phyloP scores from a whole-genome alignment of 2,113 vertebrate species.

The Tenrec ecaudatus region DNA sequence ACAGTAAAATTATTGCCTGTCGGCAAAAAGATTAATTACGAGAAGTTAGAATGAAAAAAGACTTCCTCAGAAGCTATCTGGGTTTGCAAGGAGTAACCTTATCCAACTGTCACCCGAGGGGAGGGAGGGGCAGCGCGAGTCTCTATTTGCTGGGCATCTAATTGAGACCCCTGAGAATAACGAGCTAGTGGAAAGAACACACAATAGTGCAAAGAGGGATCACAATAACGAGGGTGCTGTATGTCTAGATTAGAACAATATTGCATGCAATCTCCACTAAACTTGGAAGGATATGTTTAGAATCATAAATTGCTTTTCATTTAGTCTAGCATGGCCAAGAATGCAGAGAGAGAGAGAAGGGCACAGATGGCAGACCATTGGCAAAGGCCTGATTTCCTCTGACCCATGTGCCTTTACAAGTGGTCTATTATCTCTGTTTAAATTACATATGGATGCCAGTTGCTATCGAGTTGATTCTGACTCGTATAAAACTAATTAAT shows the following conservation, averaged over 20 bases:
- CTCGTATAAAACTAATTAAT: slow-evolving; percentile 42
- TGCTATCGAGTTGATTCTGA: background rate
- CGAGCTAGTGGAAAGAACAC: slow-evolving; percentile 48
- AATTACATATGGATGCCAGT: background rate
- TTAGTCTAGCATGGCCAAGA: slow-evolving; percentile 14
- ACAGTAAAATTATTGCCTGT: slow-evolving; percentile 80
- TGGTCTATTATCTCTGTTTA: slow-evolving; percentile 44
- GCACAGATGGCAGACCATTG: slow-evolving; percentile 27
- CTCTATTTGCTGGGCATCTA: slow-evolving; percentile 71
- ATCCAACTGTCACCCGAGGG: slow-evolving; percentile 76
- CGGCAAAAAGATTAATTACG: slow-evolving; percentile 83
- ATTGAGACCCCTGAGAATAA: slow-evolving; percentile 68
- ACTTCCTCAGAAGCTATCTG: slow-evolving; percentile 77
- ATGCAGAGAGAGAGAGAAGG: slow-evolving; percentile 13
- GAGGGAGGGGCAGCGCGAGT: background rate
- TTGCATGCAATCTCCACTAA: slow-evolving; percentile 40
- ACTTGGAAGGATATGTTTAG: background rate
- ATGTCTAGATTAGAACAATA: background rate
- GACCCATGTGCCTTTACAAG: slow-evolving; percentile 44
- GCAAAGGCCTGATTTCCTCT: slow-evolving; percentile 52
- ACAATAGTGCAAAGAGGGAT: background rate
- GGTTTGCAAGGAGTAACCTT: slow-evolving; percentile 79
- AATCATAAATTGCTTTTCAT: slow-evolving; percentile 31
- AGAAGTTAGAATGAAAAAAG: slow-evolving; percentile 73
- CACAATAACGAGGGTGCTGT: background rate